Percentiles rank a stretch among this genome's conserved stretches.
Evolutionary conservation across 2,797 vertebrate species (phyloP).

Genomic region (Sebastes ruberrimus): DNA sequence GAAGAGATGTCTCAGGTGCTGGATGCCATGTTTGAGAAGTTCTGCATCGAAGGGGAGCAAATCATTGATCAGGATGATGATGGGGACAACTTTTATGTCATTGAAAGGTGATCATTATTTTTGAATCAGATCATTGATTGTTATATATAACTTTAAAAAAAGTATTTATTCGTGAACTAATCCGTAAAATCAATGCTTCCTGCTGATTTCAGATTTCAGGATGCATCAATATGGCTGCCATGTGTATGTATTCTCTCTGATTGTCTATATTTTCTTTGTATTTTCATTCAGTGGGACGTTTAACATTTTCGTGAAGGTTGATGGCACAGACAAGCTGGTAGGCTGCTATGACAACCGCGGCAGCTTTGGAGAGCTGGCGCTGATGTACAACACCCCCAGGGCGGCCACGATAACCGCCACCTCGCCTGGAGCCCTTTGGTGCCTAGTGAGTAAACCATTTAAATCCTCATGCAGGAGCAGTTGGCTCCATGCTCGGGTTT

Average conservation of each 20-base stretch:
- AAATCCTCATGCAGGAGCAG: constrained; percentile 37
- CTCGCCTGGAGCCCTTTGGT: constrained; percentile 95
- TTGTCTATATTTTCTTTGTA: neutral
- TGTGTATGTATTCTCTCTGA: neutral
- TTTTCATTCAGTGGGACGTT: constrained; percentile 88
- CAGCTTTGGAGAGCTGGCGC: constrained; percentile 97
- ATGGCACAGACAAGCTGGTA: constrained; percentile 89
- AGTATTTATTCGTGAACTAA: neutral
- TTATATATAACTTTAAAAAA: neutral
- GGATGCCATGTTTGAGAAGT: constrained; percentile 99
- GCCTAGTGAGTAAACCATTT: constrained; percentile 89
- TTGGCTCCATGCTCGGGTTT: constrained; percentile 31
- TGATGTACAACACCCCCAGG: constrained; percentile 99
- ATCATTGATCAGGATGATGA: constrained; percentile 98
- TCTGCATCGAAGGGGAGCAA: constrained; percentile 91
- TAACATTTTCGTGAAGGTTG: constrained; percentile 92
- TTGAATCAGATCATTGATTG: neutral
- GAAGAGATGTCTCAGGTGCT: constrained; percentile 98
- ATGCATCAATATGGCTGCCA: neutral
- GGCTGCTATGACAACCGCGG: constrained; percentile 95
- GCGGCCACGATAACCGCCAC: constrained; percentile 97
- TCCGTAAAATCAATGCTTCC: neutral
- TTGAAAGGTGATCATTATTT: constrained; percentile 86
- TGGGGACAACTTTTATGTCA: constrained; percentile 99
- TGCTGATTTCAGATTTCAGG: neutral